Evolutionary conservation across 2,113 vertebrate genomes (phyloP), one percentile per base, ranked within the genome.

Genomic region (Microcebus murinus): DNA sequence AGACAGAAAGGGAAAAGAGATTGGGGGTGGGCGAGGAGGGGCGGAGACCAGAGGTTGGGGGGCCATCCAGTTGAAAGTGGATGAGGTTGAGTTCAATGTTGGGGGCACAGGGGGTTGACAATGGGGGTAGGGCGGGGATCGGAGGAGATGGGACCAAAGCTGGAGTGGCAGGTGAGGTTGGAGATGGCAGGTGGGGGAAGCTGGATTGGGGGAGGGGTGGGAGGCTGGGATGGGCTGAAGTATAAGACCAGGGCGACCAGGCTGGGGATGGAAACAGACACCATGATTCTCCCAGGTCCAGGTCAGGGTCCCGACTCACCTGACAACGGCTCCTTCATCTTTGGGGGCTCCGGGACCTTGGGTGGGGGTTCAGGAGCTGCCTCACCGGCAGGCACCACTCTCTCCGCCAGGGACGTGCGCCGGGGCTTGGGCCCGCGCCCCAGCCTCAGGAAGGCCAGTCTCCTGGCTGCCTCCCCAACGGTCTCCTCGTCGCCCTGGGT

Each of bases 291-390:
- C 34, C 48, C 82, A 3, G 20, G 5, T 3, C 80, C 31, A 34
- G 23, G 50, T 17, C 8, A 3, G 65, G 4, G 14, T 29, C 55
- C 27, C 3, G 8, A 55, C 98, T 98, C 97, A 99, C 99, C 99
- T 34, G 99, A 99, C 48, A 99, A 98, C 0, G 99, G 99, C 79
- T 99, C 99, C 96, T 98, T 98, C 94, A 98, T 98, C 95, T 98
- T 98, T 57, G 98, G 98, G 95, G 98, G 95, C 85, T 98, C 98
- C 0, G 91, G 96, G 3, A 98, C 98, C 15, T 96, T 96, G 23
- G 98, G 98, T 1, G 91, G 87, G 13, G 97, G 96, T 83, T 98
- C 98, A 0, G 97, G 84, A 29, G 81, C 98, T 0, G 96, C 94
- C 96, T 97, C 89, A 0, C 98, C 98, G 0, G 98, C 97, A 0